These are phyloP conservation scores for Acrobasis suavella DNA, from an alignment of 2,888 invertebrate species.

Conservation along the genomic window DNA sequence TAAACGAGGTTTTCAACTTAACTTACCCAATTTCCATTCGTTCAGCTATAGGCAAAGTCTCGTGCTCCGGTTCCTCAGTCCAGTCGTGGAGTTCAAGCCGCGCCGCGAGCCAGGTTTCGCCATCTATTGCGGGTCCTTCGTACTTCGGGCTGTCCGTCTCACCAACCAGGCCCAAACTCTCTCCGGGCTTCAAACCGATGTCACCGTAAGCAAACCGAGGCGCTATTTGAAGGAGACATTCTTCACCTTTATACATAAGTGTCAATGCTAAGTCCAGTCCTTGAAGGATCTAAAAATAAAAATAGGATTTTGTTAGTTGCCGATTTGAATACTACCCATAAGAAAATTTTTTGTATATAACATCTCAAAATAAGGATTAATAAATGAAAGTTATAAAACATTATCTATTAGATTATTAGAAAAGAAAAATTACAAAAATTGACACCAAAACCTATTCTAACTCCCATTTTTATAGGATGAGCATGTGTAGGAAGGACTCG, in stretches of 20 bases:
- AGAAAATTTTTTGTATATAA: too few species aligned
- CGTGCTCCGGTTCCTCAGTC: conserved; percentile 86
- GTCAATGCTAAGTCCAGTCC: conserved; percentile 93
- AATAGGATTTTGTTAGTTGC: neutral
- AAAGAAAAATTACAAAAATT: too few species aligned
- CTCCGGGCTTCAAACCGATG: conserved; percentile 83
- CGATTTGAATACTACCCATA: neutral
- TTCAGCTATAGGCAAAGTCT: conserved; percentile 84
- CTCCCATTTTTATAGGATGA: too few species aligned
- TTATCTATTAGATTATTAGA: too few species aligned
- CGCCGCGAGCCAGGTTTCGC: conserved; percentile 85
- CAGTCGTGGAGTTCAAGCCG: conserved; percentile 87
- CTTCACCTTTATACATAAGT: conserved; percentile 92
- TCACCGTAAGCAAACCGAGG: conserved; percentile 93
- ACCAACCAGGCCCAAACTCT: conserved; percentile 66
- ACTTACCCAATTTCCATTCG: conserved; percentile 89
- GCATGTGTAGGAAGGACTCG: too few species aligned
- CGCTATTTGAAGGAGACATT: conserved; percentile 87
- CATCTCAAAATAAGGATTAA: too few species aligned
- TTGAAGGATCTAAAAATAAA: conserved; percentile 81
- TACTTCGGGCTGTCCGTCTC: conserved; percentile 57
- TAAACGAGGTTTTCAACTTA: too few species aligned
- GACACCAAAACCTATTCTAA: too few species aligned
- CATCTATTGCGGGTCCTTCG: conserved; percentile 83
- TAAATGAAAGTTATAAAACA: too few species aligned